A percentile compares a stretch with the other conserved stretches of the same genome.
Conservation (phyloP, 2,113 vertebrate genomes). For the Catharus fuscescens region DNA sequence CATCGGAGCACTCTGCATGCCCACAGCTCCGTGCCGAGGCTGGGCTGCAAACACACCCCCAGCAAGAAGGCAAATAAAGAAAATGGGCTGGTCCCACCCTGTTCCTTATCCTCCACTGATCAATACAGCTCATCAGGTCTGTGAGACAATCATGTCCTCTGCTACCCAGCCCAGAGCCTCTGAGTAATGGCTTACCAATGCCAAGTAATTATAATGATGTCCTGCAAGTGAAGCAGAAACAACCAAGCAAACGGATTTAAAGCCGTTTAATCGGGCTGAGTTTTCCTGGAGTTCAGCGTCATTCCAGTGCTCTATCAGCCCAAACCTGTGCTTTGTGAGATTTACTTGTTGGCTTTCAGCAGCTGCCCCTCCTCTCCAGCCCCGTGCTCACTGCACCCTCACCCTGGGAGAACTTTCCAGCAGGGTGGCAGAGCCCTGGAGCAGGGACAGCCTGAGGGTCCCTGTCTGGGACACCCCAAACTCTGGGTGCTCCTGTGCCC, state of each 20-base stretch:
- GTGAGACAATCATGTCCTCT: constrained; percentile 25
- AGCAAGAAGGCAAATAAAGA: background rate
- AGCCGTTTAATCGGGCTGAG: background rate
- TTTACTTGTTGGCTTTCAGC: background rate
- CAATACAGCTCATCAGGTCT: constrained; percentile 27
- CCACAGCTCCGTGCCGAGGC: background rate
- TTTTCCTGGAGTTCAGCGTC: background rate
- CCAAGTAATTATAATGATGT: constrained; percentile 39
- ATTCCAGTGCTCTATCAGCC: background rate
- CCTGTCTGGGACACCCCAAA: background rate
- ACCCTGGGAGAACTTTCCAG: accelerated
- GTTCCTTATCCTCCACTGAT: background rate
- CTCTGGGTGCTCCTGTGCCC: too few species aligned
- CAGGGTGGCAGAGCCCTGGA: background rate
- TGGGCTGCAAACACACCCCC: background rate
- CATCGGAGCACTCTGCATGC: accelerated
- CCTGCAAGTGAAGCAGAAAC: constrained; percentile 52
- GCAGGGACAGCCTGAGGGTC: background rate
- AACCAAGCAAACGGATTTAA: constrained; percentile 29
- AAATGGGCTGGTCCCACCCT: background rate
- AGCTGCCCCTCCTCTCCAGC: background rate
- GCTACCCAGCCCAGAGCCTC: constrained; percentile 17
- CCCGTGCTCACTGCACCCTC: accelerated
- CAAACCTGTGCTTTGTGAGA: background rate
- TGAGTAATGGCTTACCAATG: constrained; percentile 26